Conservation (phyloP, 1,140 invertebrate species). For the Dysdera silvatica region DNA sequence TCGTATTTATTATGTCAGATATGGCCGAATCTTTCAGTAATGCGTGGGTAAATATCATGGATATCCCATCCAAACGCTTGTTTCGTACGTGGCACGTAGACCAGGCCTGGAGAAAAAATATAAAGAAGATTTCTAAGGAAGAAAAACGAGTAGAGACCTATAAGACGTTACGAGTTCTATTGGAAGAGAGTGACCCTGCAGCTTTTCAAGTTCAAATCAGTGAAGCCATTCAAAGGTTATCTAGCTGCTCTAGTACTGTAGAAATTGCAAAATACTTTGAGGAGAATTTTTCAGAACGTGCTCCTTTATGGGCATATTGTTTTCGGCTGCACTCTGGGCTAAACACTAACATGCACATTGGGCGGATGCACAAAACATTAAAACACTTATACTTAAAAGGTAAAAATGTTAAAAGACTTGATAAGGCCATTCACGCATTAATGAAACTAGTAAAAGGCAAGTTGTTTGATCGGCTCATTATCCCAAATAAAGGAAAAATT, state of each 20-base stretch:
- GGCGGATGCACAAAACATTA: not conserved
- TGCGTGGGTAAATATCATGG: not conserved
- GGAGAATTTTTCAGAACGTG: not conserved
- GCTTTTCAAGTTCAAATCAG: not conserved
- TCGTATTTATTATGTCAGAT: not conserved
- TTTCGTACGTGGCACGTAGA: not conserved
- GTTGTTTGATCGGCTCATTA: not conserved
- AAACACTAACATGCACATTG: not conserved
- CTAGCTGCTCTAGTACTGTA: not conserved
- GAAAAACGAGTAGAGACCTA: not conserved
- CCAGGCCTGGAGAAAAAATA: not conserved
- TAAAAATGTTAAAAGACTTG: not conserved
- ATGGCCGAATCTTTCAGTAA: not conserved
- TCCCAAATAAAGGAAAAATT: conserved; percentile 14
- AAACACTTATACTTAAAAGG: not conserved
- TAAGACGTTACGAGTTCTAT: not conserved
- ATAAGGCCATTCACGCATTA: not conserved
- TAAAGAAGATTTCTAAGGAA: not conserved
- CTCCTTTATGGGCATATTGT: not conserved
- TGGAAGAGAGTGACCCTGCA: not conserved
- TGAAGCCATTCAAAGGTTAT: not conserved
- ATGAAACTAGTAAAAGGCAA: not conserved
- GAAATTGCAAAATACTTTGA: not conserved
- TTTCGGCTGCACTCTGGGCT: not conserved
- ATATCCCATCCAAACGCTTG: not conserved